These are phyloP conservation scores for Dromius quadrimaculatus DNA, from an alignment of 2,888 invertebrate species.

Conservation along the genomic window DNA sequence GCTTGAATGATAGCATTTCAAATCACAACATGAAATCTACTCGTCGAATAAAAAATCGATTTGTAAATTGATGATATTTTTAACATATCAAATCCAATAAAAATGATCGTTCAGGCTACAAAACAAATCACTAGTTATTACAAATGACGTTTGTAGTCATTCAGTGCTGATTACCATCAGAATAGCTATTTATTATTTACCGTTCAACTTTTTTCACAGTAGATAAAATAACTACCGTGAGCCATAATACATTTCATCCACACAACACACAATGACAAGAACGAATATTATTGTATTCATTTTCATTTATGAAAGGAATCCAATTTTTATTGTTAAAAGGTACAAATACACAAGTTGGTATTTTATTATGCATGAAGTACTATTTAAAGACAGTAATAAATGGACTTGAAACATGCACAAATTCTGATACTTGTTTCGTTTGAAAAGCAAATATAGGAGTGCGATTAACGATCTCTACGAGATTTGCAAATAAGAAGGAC, in stretches of 20 bases:
- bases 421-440: no score
- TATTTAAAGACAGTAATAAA: constrained; percentile 2
- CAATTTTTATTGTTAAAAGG: neutral
- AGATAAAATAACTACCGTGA: constrained; percentile 14
- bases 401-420: neutral
- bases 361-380: constrained; percentile 8
- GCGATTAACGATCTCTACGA: no score
- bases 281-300: neutral
- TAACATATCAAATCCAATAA: constrained; percentile 22
- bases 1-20: no score
- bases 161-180: constrained; percentile 24
- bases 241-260: constrained; percentile 1
- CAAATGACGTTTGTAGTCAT: constrained; percentile 35
- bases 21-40: no score
- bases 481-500: no score
- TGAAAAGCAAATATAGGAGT: no score
- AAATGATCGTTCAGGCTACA: constrained; percentile 9
- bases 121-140: constrained; percentile 29
- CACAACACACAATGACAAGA: neutral
- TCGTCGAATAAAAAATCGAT: no score
- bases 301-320: neutral
- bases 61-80: constrained; percentile 30
- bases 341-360: no score
- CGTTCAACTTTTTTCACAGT: neutral
- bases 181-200: constrained; percentile 35